Base-by-base conservation (phyloP, 2,888 invertebrate genomes). In the Rhorus exstirpatorius region DNA sequence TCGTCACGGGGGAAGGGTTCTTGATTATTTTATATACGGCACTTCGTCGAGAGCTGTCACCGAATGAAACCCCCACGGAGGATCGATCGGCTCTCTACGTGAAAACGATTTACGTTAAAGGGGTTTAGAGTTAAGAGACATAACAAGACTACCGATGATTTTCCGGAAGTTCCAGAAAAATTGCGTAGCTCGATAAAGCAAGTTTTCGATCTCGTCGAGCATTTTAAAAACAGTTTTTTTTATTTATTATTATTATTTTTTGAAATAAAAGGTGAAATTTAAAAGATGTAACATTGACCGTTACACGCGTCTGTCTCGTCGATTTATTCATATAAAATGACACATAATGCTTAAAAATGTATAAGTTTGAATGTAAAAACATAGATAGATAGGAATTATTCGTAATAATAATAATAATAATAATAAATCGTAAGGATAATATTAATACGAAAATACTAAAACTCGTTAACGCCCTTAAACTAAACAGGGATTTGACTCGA, bases 51-150 rank as follows among this genome's bases (percentile, higher is more conserved):
- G n/a, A n/a, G n/a, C n/a, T n/a, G 76, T 55, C 70, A 70, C 85
- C 93, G 41, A 94, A 93, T 86, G 92, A 68, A 77, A 67, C 63
- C 21, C 84, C 85, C 84, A n/a, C n/a, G n/a, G 85, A 89, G 81
- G 79, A 86, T 87, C 85, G 87, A 89, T 89, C 88, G 89, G 86
- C 77, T 86, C 83, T 87, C 85, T 89, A 86, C 87, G 88, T 53
- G n/a, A n/a, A n/a, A n/a, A 75, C 55, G 51, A 79, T 81, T 61
- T 75, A 61, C 83, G 60, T 44, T 51, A 53, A 58, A 76, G n/a
- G n/a, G n/a, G n/a, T n/a, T n/a, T n/a, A n/a, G n/a, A n/a, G n/a
- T n/a, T n/a, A n/a, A n/a, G n/a, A n/a, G n/a, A n/a, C n/a, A n/a
- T n/a, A n/a, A n/a, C n/a, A n/a, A n/a, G n/a, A n/a, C n/a, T 85